Conservation (phyloP, 2,113 vertebrate species). For the Mesoclemmys tuberculata region DNA sequence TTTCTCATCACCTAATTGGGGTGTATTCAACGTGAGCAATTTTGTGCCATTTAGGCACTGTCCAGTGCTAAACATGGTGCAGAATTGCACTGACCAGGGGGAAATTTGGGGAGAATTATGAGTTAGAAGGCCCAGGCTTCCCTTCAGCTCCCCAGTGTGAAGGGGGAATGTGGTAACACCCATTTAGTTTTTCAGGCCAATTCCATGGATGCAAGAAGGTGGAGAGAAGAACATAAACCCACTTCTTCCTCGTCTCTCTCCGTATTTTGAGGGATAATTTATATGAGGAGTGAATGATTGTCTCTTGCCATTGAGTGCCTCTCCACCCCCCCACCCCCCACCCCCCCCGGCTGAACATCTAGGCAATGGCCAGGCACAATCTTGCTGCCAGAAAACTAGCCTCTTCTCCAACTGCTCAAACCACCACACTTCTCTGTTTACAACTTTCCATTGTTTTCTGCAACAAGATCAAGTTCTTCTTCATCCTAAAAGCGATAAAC, state of each 20-base stretch:
- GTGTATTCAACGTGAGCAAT: not conserved
- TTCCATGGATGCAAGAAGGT: slow-evolving; percentile 16
- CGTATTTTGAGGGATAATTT: not conserved
- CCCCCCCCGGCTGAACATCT: not conserved
- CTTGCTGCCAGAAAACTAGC: not conserved
- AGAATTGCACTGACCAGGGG: not conserved
- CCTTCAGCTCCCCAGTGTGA: not conserved
- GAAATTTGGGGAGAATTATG: not conserved
- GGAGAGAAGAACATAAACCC: not conserved
- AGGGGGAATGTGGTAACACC: not conserved
- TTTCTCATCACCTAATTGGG: not conserved
- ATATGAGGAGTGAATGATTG: slow-evolving; percentile 51
- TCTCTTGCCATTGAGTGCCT: slow-evolving; percentile 37
- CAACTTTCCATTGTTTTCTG: not conserved
- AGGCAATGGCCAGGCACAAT: not conserved
- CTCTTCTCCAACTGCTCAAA: not conserved
- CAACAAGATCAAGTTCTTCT: slow-evolving; percentile 32
- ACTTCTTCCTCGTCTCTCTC: not conserved
- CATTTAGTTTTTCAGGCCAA: not conserved
- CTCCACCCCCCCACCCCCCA: not conserved
- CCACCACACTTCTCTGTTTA: not conserved
- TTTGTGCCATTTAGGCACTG: not conserved
- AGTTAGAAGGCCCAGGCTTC: not conserved
- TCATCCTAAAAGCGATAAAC: slow-evolving; percentile 29
- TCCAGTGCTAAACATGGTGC: not conserved